A percentile compares a stretch with the other conserved stretches of the same genome.
These are phyloP conservation scores for Delichon dasypus DNA, from an alignment of 2,797 vertebrate species.

Conservation along the genomic window DNA sequence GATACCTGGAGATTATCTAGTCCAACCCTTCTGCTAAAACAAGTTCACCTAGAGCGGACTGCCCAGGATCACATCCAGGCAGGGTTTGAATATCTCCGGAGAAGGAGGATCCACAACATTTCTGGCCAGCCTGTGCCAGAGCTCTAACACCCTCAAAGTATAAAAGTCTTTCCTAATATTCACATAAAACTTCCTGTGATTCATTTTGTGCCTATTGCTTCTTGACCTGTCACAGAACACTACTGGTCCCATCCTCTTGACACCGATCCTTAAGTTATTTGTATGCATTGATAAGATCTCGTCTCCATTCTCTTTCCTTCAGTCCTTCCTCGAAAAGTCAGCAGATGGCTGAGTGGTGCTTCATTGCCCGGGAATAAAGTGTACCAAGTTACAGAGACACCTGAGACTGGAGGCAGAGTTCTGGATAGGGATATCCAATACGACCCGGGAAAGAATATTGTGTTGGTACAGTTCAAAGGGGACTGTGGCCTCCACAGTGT, in stretches of 20 bases:
- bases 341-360: neutral
- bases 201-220: neutral
- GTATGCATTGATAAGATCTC: neutral
- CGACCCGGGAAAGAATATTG: neutral
- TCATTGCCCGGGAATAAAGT: neutral
- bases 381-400: fast-evolving
- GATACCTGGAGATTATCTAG: neutral
- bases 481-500: too few relatives aligned
- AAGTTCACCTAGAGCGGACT: neutral
- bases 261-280: neutral
- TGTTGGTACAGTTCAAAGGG: neutral
- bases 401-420: neutral
- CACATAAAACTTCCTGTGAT: neutral
- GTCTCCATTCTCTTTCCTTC: neutral
- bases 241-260: neutral
- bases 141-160: neutral
- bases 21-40: neutral
- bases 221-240: neutral
- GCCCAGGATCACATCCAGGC: neutral
- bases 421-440: neutral
- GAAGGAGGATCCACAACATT: neutral
- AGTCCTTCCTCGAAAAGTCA: neutral
- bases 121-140: neutral
- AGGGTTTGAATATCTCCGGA: neutral
- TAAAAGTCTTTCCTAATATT: neutral